phyloP scores from a whole-genome alignment of 2,888 invertebrate species.

The Sturmia bella region DNA sequence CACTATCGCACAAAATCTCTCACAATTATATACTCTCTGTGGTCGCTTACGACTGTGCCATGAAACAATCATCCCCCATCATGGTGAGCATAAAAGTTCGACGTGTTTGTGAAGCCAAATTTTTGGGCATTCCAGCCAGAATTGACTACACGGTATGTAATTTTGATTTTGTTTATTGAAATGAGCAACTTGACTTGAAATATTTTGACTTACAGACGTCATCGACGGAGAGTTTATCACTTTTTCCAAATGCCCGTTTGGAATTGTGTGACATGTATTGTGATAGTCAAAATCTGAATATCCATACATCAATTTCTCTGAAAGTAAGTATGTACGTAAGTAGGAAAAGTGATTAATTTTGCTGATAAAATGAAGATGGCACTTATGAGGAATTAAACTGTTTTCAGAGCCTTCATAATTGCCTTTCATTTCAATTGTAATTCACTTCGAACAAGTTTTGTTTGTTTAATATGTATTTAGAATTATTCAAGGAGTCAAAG shows the following conservation, averaged over 20 bases:
- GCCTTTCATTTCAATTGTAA: too few relatives aligned
- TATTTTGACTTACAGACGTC: slow-evolving; percentile 74
- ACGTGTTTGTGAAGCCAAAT: slow-evolving; percentile 89
- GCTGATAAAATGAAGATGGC: too few relatives aligned
- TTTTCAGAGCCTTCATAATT: too few relatives aligned
- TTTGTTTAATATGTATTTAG: too few relatives aligned
- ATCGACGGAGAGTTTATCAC: slow-evolving; percentile 78
- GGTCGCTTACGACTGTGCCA: slow-evolving; percentile 98
- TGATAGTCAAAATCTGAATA: slow-evolving; percentile 77
- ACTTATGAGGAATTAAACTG: too few relatives aligned
- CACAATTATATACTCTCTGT: slow-evolving; percentile 98
- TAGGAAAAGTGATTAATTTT: too few relatives aligned
- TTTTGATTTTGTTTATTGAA: background rate
- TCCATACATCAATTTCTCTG: slow-evolving; percentile 79
- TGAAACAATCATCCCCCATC: slow-evolving; percentile 95
- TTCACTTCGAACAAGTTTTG: too few relatives aligned
- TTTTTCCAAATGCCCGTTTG: slow-evolving; percentile 81
- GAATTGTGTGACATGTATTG: slow-evolving; percentile 82
- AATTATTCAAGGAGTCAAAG: too few relatives aligned
- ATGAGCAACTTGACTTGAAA: background rate
- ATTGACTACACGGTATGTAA: slow-evolving; percentile 80
- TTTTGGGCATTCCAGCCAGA: slow-evolving; percentile 86
- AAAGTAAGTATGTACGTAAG: slow-evolving; percentile 74
- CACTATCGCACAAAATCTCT: slow-evolving; percentile 94
- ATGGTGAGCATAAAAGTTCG: slow-evolving; percentile 98